Evolutionary conservation across 1,140 invertebrate genomes (phyloP).

Genomic region (Andricus grossulariae): DNA sequence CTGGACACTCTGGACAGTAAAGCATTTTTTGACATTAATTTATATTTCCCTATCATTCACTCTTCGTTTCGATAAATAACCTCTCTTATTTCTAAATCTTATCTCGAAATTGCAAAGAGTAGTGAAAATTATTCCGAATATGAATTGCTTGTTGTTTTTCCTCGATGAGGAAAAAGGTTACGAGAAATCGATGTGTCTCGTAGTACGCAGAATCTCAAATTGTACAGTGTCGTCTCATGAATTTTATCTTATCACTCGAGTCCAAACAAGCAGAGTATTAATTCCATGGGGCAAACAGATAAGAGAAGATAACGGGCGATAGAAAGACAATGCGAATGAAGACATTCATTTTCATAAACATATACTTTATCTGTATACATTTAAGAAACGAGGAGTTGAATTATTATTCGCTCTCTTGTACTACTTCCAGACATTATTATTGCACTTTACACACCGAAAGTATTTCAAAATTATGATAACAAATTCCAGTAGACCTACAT

Average conservation of each 20-base stretch:
- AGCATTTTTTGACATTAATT: background rate
- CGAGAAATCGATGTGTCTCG: background rate
- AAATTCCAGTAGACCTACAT: background rate
- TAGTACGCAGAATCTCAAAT: background rate
- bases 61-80: background rate
- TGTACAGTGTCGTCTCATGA: slow-evolving; percentile 22
- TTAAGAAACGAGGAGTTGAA: background rate
- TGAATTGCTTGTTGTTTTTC: slow-evolving; percentile 11
- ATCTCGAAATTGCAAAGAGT: background rate
- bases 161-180: slow-evolving; percentile 3
- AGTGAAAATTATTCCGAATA: background rate
- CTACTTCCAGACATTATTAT: slow-evolving; percentile 9
- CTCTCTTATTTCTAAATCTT: background rate
- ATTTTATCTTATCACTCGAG: slow-evolving; percentile 22
- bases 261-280: slow-evolving; percentile 24
- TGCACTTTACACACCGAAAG: background rate
- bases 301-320: slow-evolving; percentile 11
- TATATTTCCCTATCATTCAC: background rate
- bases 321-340: slow-evolving; percentile 26
- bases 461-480: slow-evolving; percentile 17
- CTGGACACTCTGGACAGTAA: background rate
- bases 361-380: slow-evolving; percentile 16
- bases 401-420: slow-evolving; percentile 9
- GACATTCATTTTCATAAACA: slow-evolving; percentile 29
- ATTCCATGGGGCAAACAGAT: slow-evolving; percentile 28